These are phyloP conservation scores for Bombus terrestris DNA, from an alignment of 1,140 invertebrate species.

Conservation along the genomic window DNA sequence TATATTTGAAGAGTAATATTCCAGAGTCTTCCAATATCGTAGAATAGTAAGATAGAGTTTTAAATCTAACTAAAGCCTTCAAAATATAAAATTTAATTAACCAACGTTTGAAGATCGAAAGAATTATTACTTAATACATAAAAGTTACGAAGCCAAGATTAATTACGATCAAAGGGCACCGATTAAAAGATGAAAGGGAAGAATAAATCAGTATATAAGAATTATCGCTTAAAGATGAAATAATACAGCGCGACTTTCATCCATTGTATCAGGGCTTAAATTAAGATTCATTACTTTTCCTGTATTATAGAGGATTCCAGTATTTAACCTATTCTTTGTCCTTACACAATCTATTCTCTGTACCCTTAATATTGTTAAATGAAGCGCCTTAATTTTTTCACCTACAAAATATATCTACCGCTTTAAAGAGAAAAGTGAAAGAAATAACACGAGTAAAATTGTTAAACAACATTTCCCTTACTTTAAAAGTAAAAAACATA, in stretches of 20 bases:
- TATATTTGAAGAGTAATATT: too few relatives aligned
- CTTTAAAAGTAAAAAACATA: neutral
- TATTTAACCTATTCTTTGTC: neutral
- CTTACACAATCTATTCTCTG: neutral
- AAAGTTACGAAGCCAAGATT: neutral
- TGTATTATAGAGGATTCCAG: neutral
- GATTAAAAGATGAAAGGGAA: neutral
- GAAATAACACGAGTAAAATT: neutral
- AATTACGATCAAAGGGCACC: neutral
- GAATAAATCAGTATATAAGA: neutral
- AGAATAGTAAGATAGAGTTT: too few relatives aligned
- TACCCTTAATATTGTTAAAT: neutral
- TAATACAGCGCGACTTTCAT: neutral
- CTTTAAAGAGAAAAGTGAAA: neutral
- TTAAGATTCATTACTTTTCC: slow-evolving; percentile 5
- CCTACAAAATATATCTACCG: too few relatives aligned
- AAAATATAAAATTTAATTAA: too few relatives aligned
- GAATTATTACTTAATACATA: too few relatives aligned
- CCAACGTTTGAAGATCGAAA: too few relatives aligned
- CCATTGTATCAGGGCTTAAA: neutral
- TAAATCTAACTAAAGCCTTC: too few relatives aligned
- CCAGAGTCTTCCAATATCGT: too few relatives aligned
- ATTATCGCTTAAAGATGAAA: neutral
- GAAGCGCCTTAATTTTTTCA: too few relatives aligned
- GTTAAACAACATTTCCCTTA: neutral